Evolutionary conservation across 2,888 invertebrate genomes (phyloP).

Genomic region (Trichopria drosophilae): DNA sequence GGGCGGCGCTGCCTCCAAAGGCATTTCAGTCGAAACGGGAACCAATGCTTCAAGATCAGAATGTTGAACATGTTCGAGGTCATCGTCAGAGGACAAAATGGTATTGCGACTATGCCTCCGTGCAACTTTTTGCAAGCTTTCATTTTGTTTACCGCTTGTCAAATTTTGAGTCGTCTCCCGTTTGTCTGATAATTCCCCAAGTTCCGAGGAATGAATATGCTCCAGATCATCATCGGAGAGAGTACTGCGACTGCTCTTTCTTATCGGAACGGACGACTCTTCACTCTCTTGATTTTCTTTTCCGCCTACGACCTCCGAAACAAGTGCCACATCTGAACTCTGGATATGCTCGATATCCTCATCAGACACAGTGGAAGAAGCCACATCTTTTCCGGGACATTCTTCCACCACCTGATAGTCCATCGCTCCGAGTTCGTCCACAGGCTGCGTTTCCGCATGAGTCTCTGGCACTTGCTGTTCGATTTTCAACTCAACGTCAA

Average conservation of each 20-base stretch:
- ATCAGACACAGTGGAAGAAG: conserved; percentile 44
- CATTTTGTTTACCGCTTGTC: neutral
- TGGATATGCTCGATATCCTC: conserved; percentile 52
- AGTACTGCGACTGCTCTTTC: conserved; percentile 2
- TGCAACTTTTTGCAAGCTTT: neutral
- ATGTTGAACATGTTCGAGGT: conserved; percentile 49
- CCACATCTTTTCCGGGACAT: conserved; percentile 29
- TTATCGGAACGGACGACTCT: neutral
- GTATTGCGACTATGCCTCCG: neutral
- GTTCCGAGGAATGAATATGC: conserved; percentile 43
- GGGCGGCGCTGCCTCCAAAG: neutral
- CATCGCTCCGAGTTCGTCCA: conserved; percentile 43
- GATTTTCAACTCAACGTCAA: conserved; percentile 5
- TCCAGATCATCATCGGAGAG: conserved; percentile 50
- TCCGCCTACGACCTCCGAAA: neutral
- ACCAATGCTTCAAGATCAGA: conserved; percentile 43
- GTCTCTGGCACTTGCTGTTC: conserved; percentile 16
- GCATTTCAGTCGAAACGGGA: neutral
- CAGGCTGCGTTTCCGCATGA: conserved; percentile 25
- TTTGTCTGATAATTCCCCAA: conserved; percentile 37
- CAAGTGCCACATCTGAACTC: conserved; percentile 26
- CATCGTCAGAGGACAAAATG: conserved; percentile 48
- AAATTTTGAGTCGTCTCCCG: too few species aligned
- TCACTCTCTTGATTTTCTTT: neutral
- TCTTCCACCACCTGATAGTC: conserved; percentile 49